Percentiles rank a stretch among this genome's conserved stretches.
These are phyloP conservation scores for Drosophila infuscata DNA, from an alignment of 2,888 invertebrate species.

Conservation along the genomic window DNA sequence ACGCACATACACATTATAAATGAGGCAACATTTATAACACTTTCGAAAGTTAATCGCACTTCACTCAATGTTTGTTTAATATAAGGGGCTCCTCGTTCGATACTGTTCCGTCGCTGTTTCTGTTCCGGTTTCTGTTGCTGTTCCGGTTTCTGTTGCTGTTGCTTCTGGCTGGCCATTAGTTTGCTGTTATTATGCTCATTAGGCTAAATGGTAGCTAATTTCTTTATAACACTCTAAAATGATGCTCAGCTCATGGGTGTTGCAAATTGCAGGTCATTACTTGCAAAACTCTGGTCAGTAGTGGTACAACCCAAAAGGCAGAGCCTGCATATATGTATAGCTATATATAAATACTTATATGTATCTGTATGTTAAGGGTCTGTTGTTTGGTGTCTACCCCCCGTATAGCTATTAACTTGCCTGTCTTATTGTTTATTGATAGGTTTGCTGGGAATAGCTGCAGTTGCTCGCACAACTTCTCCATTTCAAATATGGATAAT, in stretches of 20 bases:
- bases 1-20: conserved; percentile 44
- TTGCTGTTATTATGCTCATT: conserved; percentile 75
- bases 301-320: not conserved
- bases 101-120: not conserved
- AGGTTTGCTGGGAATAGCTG: conserved; percentile 37
- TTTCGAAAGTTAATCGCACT: conserved; percentile 74
- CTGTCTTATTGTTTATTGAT: conserved; percentile 46
- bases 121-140: conserved; percentile 16
- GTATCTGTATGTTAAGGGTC: conserved; percentile 9
- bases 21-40: conserved; percentile 73
- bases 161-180: conserved; percentile 58
- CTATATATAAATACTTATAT: not conserved
- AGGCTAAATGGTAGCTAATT: conserved; percentile 75
- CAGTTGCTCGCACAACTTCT: conserved; percentile 31
- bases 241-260: conserved; percentile 50
- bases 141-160: conserved; percentile 4
- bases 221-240: conserved; percentile 78
- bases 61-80: conserved; percentile 77
- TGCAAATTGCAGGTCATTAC: conserved; percentile 63
- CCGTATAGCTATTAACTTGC: conserved; percentile 32
- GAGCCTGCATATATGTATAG: not conserved
- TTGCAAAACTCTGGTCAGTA: conserved; percentile 24
- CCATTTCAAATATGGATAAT: conserved; percentile 19
- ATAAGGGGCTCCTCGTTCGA: conserved; percentile 38
- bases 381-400: conserved; percentile 5